Conservation (phyloP, 2,113 vertebrate species). For the Pogona vitticeps region DNA sequence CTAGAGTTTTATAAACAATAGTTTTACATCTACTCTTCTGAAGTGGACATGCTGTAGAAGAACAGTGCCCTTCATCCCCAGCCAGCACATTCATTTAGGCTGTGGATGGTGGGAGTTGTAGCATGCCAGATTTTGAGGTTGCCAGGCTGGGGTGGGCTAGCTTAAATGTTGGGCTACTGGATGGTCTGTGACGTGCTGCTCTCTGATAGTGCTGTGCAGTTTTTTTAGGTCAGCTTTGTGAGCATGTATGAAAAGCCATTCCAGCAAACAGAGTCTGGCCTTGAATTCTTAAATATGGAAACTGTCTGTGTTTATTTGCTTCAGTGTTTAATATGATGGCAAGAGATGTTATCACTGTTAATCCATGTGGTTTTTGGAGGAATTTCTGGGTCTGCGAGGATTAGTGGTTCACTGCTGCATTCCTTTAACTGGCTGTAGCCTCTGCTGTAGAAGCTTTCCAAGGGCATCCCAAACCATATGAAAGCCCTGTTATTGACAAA, state of each 20-base stretch:
- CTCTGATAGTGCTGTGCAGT: neutral
- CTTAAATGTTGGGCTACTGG: neutral
- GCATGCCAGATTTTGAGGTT: neutral
- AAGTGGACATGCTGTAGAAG: too few species aligned
- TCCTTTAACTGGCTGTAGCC: slow-evolving; percentile 65
- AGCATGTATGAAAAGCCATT: neutral
- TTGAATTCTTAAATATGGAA: slow-evolving; percentile 13
- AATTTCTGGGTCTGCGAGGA: slow-evolving; percentile 64
- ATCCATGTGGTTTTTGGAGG: slow-evolving; percentile 60
- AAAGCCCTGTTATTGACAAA: slow-evolving; percentile 63
- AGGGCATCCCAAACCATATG: slow-evolving; percentile 68
- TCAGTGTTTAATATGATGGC: slow-evolving; percentile 40
- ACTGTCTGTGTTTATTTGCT: slow-evolving; percentile 51
- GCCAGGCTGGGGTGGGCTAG: neutral
- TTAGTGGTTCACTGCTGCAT: slow-evolving; percentile 67
- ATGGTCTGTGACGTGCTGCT: neutral
- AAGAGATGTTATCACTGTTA: slow-evolving; percentile 69
- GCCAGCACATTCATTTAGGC: neutral
- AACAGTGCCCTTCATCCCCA: neutral
- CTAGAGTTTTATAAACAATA: too few species aligned
- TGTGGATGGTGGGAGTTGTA: neutral
- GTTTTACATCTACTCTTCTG: too few species aligned
- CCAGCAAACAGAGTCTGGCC: slow-evolving; percentile 14
- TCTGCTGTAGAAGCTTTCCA: slow-evolving; percentile 52
- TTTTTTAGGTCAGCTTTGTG: neutral